Evolutionary conservation across 2,888 invertebrate species (phyloP).

Genomic region (Acrocyrtus sp.): DNA sequence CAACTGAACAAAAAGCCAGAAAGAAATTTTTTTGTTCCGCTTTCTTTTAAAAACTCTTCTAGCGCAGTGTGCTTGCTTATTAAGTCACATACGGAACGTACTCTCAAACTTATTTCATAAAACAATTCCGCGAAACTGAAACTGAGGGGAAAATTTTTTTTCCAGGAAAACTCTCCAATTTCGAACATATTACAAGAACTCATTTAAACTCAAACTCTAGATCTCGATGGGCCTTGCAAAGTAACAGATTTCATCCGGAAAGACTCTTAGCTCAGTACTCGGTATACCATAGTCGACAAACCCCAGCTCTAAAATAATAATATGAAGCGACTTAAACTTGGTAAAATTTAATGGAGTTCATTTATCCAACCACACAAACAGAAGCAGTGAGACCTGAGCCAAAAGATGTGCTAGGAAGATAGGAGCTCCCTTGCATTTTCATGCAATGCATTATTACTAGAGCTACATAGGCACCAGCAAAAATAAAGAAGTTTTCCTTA

Average conservation of each 20-base stretch:
- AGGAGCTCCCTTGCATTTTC: neutral
- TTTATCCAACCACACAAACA: too few relatives aligned
- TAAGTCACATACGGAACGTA: neutral
- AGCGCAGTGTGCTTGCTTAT: neutral
- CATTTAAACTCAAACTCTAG: neutral
- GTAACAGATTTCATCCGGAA: neutral
- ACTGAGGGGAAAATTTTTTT: neutral
- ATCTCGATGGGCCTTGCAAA: neutral
- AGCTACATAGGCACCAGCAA: neutral
- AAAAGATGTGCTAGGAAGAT: neutral
- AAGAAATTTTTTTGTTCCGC: conserved; percentile 7
- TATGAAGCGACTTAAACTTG: neutral
- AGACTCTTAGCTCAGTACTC: neutral
- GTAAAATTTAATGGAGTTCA: neutral
- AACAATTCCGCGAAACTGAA: neutral
- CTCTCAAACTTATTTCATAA: neutral
- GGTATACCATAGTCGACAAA: neutral
- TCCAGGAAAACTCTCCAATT: conserved; percentile 32
- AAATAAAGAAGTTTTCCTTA: neutral
- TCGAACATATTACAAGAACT: conserved; percentile 5
- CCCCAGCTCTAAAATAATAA: neutral
- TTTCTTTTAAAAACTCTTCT: neutral
- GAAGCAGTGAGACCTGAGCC: too few relatives aligned
- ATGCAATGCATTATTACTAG: neutral
- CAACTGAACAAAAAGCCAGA: neutral